A percentile compares a stretch with the other conserved stretches of the same genome.
These are phyloP conservation scores for Uromys caudimaculatus DNA, from an alignment of 2,797 vertebrate genomes.

Conservation along the genomic window DNA sequence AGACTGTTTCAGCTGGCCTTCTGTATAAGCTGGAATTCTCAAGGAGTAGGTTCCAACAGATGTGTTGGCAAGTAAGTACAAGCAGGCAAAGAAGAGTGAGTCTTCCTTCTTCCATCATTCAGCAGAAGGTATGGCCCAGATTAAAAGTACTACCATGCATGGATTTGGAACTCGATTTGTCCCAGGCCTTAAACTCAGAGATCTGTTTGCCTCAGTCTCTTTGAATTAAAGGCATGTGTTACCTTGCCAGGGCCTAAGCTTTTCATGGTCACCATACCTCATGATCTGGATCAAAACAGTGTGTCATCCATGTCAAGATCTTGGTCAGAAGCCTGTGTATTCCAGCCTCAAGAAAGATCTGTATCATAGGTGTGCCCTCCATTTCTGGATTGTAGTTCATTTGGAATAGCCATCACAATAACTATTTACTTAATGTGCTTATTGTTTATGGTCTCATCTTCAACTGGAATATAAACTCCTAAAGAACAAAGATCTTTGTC, in stretches of 20 bases:
- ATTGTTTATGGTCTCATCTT: background rate
- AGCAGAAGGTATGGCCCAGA: background rate
- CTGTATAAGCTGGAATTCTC: background rate
- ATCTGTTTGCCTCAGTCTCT: background rate
- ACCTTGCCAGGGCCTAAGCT: background rate
- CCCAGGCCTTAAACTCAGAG: background rate
- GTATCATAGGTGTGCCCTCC: background rate
- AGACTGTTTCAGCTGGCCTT: background rate
- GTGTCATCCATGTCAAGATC: background rate
- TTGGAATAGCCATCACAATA: background rate
- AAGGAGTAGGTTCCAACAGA: background rate
- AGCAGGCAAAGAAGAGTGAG: background rate
- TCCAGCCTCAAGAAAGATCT: background rate
- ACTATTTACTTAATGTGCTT: constrained; percentile 9
- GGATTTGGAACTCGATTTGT: background rate
- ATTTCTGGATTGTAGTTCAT: background rate
- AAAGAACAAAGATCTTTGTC: background rate
- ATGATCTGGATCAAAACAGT: background rate
- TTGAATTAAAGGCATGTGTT: background rate
- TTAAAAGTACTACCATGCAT: background rate
- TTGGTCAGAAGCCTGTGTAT: background rate
- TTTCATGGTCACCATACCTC: background rate
- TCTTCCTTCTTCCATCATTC: background rate
- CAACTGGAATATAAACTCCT: background rate
- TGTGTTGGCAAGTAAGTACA: background rate